phyloP scores from a whole-genome alignment of 2,113 vertebrate genomes.

The Stigmatopora argus region DNA sequence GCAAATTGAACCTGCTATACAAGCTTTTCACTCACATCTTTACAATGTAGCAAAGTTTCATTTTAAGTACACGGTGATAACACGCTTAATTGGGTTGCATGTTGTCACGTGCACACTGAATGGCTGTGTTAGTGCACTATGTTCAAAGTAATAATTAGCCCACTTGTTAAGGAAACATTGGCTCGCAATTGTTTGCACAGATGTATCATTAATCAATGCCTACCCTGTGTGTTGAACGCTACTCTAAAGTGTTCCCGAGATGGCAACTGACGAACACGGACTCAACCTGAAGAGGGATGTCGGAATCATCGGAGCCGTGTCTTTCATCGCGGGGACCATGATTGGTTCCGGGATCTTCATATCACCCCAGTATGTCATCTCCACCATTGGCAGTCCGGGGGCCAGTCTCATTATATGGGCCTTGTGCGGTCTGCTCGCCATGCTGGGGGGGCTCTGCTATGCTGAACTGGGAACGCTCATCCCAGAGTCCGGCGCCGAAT shows the following conservation, averaged over 20 bases:
- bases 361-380: constrained; percentile 73
- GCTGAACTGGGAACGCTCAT: constrained; percentile 81
- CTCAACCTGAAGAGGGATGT: constrained; percentile 58
- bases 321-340: constrained; percentile 80
- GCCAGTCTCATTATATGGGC: constrained; percentile 79
- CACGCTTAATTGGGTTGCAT: too few relatives aligned
- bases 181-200: neutral
- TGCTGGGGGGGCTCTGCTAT: constrained; percentile 76
- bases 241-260: neutral
- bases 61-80: neutral
- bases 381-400: constrained; percentile 73
- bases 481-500: constrained; percentile 79
- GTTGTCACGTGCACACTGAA: neutral
- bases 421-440: constrained; percentile 70
- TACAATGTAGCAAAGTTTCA: neutral
- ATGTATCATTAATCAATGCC: neutral
- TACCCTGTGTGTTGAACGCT: neutral
- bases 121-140: neutral
- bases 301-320: constrained; percentile 70
- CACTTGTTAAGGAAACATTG: neutral
- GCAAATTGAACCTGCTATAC: neutral
- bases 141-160: neutral
- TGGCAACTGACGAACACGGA: constrained; percentile 24
- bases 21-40: neutral
- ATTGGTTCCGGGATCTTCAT: constrained; percentile 76